These are phyloP conservation scores for Aphyosemion australe DNA, from an alignment of 2,113 vertebrate genomes.

Conservation along the genomic window DNA sequence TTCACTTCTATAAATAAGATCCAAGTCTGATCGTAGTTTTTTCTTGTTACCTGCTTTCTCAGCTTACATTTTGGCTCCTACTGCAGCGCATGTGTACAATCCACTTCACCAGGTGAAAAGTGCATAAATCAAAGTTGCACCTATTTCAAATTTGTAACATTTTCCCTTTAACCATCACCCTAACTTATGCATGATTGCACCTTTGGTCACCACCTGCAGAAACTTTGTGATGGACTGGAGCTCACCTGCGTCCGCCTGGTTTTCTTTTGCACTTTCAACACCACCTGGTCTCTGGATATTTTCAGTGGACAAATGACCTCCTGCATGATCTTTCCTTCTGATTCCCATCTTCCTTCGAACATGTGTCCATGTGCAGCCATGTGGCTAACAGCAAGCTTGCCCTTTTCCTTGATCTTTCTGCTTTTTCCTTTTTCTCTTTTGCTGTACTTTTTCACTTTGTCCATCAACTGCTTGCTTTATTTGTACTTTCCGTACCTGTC, in stretches of 20 bases:
- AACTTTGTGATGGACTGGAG: constrained; percentile 25
- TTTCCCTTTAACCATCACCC: constrained; percentile 40
- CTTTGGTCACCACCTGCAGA: constrained; percentile 19
- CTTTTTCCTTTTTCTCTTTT: background rate
- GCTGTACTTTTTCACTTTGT: background rate
- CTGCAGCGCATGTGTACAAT: constrained; percentile 14
- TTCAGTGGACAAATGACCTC: background rate
- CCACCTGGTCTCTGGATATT: constrained; percentile 4
- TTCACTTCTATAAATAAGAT: background rate
- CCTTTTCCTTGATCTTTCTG: background rate
- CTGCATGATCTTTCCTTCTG: background rate
- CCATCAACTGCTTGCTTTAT: constrained; percentile 2
- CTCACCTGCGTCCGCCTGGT: constrained; percentile 39
- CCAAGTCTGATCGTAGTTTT: constrained; percentile 22
- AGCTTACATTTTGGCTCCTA: constrained; percentile 9
- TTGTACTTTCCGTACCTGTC: constrained; percentile 8
- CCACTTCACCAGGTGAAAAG: constrained; percentile 32
- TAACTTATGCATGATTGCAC: constrained; percentile 64
- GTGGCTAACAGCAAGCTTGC: constrained; percentile 19
- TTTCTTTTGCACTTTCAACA: constrained; percentile 22
- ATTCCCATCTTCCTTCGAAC: constrained; percentile 11
- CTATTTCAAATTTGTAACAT: constrained; percentile 37
- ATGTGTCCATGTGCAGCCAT: constrained; percentile 23
- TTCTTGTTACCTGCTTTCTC: constrained; percentile 13
- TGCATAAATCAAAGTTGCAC: constrained; percentile 20